These are phyloP conservation scores for Malacoraja senta DNA, from an alignment of 2,797 vertebrate species.

Conservation along the genomic window DNA sequence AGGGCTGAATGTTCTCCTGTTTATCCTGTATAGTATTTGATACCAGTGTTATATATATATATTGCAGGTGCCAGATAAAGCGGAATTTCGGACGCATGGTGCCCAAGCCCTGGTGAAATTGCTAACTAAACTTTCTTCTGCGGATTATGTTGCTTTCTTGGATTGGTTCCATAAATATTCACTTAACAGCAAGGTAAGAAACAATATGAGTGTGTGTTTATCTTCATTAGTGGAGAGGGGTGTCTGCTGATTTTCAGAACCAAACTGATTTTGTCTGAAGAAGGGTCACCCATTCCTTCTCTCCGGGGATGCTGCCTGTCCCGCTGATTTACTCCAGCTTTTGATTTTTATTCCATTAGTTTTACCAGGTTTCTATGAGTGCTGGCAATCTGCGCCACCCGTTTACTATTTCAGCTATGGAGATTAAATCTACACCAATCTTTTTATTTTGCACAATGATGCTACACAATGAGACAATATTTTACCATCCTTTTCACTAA, in stretches of 20 bases:
- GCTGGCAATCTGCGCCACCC: neutral
- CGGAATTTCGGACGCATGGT: constrained; percentile 71
- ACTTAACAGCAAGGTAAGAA: constrained; percentile 62
- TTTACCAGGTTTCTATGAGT: neutral
- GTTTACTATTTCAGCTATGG: neutral
- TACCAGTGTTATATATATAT: constrained; percentile 41
- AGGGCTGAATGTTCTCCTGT: neutral
- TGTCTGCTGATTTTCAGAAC: no score
- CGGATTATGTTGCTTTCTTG: constrained; percentile 70
- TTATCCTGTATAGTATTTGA: neutral
- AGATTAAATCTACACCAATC: neutral
- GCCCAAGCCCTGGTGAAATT: constrained; percentile 72
- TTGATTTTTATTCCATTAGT: neutral
- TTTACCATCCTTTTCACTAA: neutral
- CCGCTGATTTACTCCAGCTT: no score
- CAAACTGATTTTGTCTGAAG: no score
- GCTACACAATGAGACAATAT: no score
- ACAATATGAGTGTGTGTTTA: neutral
- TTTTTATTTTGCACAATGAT: no score
- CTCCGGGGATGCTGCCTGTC: no score
- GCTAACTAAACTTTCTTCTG: constrained; percentile 59
- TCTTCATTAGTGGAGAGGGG: no score
- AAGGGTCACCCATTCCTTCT: no score
- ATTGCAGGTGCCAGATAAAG: constrained; percentile 82
- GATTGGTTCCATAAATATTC: constrained; percentile 79